A percentile compares a stretch with the other conserved stretches of the same genome.
Evolutionary conservation across 2,888 invertebrate species (phyloP).

Genomic region (Cryptophagus acutangulus): DNA sequence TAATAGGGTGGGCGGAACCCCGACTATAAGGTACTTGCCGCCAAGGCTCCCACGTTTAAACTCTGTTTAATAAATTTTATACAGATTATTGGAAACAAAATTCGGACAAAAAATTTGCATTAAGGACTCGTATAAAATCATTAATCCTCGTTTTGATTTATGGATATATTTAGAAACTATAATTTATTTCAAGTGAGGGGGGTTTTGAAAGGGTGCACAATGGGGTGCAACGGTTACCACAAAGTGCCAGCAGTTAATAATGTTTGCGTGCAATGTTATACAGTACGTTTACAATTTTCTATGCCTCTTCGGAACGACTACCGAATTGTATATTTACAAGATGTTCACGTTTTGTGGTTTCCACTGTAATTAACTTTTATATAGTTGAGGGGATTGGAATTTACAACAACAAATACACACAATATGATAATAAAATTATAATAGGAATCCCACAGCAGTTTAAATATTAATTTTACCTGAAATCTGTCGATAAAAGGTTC

Average conservation of each 20-base stretch:
- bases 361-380: slow-evolving; percentile 19
- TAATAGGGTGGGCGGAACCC: slow-evolving; percentile 41
- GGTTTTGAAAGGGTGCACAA: slow-evolving; percentile 22
- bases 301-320: slow-evolving; percentile 9
- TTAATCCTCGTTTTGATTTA: slow-evolving; percentile 25
- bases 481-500: no score
- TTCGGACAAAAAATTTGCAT: no score
- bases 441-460: no score
- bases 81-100: no score
- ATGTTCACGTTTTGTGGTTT: slow-evolving; percentile 29
- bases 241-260: slow-evolving; percentile 24
- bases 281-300: no score
- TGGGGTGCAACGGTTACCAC: slow-evolving; percentile 25
- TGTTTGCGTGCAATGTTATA: slow-evolving; percentile 26
- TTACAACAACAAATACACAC: no score
- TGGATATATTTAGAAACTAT: slow-evolving; percentile 19
- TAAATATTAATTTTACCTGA: no score
- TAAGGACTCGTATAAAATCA: slow-evolving; percentile 15
- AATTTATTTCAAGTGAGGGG: slow-evolving; percentile 19
- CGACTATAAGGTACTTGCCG: no score
- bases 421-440: no score
- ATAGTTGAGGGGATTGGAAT: no score
- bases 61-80: no score
- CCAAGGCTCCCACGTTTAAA: no score
- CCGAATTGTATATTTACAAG: slow-evolving; percentile 24